Base-by-base conservation (phyloP, 1,140 invertebrate genomes). In the Drosophila kohkoa region DNA sequence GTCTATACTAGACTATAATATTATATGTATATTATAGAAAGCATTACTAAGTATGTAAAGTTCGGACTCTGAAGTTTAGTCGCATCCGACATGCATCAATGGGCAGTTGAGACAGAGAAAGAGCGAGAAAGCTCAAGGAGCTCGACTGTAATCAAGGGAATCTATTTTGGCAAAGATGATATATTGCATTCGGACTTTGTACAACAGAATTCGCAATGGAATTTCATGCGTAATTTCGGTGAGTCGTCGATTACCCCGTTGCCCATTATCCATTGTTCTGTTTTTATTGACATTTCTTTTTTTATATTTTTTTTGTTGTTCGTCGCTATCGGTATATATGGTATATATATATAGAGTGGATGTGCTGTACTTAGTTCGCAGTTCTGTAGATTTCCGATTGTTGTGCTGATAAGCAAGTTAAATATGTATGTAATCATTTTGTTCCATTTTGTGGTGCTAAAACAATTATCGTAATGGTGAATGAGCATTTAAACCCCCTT, bases 401-500 rank as follows among this genome's bases (percentile, higher is more conserved):
- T 11, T 38, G 25, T 28, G n/a, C 38, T 13, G 68, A 71, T 71
- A 71, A 71, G 51, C 43, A 28, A 30, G 51, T 45, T 64, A 64
- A 62, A 68, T 54, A 75, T 35, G 13, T 30, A 59, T 10, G 35
- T 25, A 25, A 52, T 59, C 57, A 16, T 51, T 57, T 11, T 68
- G 41, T 54, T n/a, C n/a, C n/a, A 16, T 43, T 20, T 68, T 62
- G 11, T 57, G 48, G 25, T 58, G 66, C 32, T 54, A 20, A 59
- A 49, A 51, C 35, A 10, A 59, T 51, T 78, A 74, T 69, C 69
- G 55, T 81, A 74, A 69, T 66, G 64, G 15, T 59, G 69, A 69
- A 67, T 62, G 65, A 46, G 49, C 57, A 64, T 73, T 77, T 49
- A 76, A 81, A 48, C 59, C 71, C 35, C 0, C 35, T 25, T 25